Evolutionary conservation across 2,797 vertebrate genomes (phyloP).

Genomic region (Serranus cabrilla): DNA sequence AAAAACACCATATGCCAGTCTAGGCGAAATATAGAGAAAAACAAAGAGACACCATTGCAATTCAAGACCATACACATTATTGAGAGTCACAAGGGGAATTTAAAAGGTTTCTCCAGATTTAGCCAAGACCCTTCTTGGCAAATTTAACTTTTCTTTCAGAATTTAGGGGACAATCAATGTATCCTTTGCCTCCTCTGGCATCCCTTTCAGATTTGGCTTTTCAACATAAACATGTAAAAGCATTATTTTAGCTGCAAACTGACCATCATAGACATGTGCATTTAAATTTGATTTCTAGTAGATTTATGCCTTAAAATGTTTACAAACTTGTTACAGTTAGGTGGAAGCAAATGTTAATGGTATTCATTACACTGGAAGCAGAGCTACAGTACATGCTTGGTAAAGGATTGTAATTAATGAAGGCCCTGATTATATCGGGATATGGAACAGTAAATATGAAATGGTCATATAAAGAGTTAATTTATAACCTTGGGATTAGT

Average conservation of each 20-base stretch:
- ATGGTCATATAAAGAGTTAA: neutral
- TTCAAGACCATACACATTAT: neutral
- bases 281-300: neutral
- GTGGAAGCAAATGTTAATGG: neutral
- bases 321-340: neutral
- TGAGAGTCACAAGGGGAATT: neutral
- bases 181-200: neutral
- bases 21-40: no score
- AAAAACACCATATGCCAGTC: neutral
- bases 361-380: neutral
- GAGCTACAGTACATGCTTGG: neutral
- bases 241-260: neutral
- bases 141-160: neutral
- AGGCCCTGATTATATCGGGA: neutral
- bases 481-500: neutral
- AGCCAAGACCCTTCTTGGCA: neutral
- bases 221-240: neutral
- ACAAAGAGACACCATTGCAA: no score
- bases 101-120: conserved; percentile 6
- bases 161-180: no score
- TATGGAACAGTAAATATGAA: neutral
- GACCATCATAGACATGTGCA: neutral
- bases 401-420: neutral
- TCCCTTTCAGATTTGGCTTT: neutral
- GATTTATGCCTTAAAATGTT: neutral